These are phyloP conservation scores for Chaetura pelagica DNA, from an alignment of 2,113 vertebrate species.

Conservation along the genomic window DNA sequence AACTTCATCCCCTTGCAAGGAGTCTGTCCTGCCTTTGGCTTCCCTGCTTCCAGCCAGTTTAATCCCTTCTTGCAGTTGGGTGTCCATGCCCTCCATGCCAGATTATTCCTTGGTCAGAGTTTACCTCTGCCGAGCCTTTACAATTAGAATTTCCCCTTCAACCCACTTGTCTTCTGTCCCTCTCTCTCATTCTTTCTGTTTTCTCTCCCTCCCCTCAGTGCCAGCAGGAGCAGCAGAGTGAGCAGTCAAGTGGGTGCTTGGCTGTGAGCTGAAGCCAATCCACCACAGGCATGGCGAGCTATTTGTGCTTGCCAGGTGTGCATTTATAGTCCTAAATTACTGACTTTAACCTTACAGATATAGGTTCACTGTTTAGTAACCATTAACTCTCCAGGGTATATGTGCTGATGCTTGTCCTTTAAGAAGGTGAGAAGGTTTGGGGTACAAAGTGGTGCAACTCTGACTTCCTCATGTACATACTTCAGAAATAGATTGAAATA, in stretches of 20 bases:
- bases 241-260: accelerated
- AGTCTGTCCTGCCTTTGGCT: not conserved
- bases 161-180: not conserved
- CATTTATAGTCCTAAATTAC: not conserved
- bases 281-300: not conserved
- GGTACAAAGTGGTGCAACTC: not conserved
- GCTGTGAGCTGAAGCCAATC: not conserved
- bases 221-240: accelerated
- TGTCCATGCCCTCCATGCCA: no score
- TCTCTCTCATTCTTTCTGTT: not conserved
- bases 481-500: not conserved
- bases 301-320: not conserved
- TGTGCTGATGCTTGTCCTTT: not conserved
- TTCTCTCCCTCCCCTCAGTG: not conserved
- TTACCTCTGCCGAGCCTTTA: not conserved
- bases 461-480: not conserved
- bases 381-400: not conserved
- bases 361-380: not conserved
- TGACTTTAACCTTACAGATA: not conserved
- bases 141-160: not conserved
- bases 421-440: not conserved
- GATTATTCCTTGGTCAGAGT: not conserved
- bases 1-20: not conserved
- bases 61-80: not conserved
- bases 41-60: not conserved